Evolutionary conservation across 2,797 vertebrate genomes (phyloP).

Genomic region (Notoglanidium macrostoma): DNA sequence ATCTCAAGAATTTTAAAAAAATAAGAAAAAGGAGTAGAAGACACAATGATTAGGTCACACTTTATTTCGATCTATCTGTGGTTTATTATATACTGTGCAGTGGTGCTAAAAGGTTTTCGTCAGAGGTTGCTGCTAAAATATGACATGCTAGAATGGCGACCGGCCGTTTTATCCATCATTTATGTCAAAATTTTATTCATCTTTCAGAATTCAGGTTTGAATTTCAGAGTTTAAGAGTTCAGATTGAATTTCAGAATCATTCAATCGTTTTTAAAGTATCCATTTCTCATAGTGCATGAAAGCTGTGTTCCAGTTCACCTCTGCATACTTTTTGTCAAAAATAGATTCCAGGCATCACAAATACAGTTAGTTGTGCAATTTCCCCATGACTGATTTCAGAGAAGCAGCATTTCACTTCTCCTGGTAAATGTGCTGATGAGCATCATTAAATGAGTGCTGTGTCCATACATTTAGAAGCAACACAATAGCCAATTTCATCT

Average conservation of each 20-base stretch:
- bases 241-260: slow-evolving; percentile 10
- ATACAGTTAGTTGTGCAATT: slow-evolving; percentile 52
- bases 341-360: slow-evolving; percentile 56
- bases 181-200: slow-evolving; percentile 21
- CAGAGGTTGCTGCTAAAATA: neutral
- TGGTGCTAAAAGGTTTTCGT: neutral
- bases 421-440: slow-evolving; percentile 73
- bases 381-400: slow-evolving; percentile 56
- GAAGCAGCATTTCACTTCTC: slow-evolving; percentile 51
- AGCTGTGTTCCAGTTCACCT: neutral
- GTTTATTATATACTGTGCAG: neutral
- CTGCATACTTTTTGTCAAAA: slow-evolving; percentile 34
- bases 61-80: neutral
- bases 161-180: neutral
- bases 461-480: slow-evolving; percentile 74
- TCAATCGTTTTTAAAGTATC: neutral
- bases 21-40: neutral
- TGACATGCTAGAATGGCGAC: neutral
- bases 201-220: no score
- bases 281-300: neutral
- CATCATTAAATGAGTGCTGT: slow-evolving; percentile 75
- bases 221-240: no score
- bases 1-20: neutral
- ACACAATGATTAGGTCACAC: neutral
- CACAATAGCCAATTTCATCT: slow-evolving; percentile 74